phyloP scores from a whole-genome alignment of 2,797 vertebrate genomes.

The Novumbra hubbsi region DNA sequence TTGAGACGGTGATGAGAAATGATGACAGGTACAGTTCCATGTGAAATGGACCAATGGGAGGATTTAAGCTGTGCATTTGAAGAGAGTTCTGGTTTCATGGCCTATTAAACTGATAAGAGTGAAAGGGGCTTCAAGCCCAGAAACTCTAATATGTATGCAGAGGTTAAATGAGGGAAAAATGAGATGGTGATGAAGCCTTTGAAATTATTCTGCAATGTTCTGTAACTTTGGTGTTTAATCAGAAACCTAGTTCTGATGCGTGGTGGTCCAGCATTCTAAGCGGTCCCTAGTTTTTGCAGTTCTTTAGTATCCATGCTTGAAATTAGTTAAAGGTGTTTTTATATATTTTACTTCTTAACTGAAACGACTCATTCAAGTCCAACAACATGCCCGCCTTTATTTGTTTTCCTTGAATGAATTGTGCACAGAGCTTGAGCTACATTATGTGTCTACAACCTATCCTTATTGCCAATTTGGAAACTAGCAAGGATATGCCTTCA shows the following conservation, averaged over 20 bases:
- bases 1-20: constrained; percentile 56
- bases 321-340: not conserved
- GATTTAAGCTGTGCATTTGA: constrained; percentile 69
- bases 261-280: not conserved
- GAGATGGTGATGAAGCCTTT: constrained; percentile 43
- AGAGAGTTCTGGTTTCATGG: constrained; percentile 74
- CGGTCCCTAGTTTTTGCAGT: not conserved
- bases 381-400: not conserved
- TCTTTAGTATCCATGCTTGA: not conserved
- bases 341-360: not conserved
- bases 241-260: constrained; percentile 11
- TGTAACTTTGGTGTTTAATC: constrained; percentile 32
- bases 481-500: too few relatives aligned
- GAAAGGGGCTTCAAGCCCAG: constrained; percentile 59
- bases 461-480: constrained; percentile 18
- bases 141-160: constrained; percentile 60
- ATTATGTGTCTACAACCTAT: not conserved
- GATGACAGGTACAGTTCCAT: constrained; percentile 62
- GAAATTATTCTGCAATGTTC: constrained; percentile 50
- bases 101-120: constrained; percentile 71
- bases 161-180: constrained; percentile 50
- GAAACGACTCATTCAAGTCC: not conserved
- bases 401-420: constrained; percentile 9
- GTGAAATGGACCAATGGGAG: constrained; percentile 69
- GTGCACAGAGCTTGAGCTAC: not conserved